Conservation (phyloP, 2,888 invertebrate genomes). For the Aspidiotus rigidus region DNA sequence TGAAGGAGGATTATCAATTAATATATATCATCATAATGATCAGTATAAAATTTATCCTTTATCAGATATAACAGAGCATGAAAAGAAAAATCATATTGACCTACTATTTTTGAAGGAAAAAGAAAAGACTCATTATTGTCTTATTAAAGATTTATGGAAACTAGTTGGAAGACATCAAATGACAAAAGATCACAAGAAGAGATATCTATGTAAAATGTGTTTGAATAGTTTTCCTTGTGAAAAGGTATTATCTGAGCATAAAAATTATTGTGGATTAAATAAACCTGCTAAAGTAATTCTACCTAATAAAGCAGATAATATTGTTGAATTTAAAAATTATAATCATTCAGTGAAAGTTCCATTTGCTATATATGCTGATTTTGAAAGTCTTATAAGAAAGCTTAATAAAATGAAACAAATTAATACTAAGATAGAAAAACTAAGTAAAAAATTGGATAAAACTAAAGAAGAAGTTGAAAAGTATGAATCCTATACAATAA, state of each 20-base stretch:
- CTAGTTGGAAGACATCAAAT: slow-evolving; percentile 9
- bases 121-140: slow-evolving; percentile 9
- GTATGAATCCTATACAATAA: slow-evolving; percentile 6
- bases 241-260: slow-evolving; percentile 10
- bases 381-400: slow-evolving; percentile 5
- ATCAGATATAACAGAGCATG: slow-evolving; percentile 17
- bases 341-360: slow-evolving; percentile 9
- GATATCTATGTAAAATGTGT: slow-evolving; percentile 16
- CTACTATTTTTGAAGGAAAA: slow-evolving; percentile 7
- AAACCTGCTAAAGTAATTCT: slow-evolving; percentile 12
- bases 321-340: slow-evolving; percentile 14
- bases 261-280: slow-evolving; percentile 13
- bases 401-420: slow-evolving; percentile 6
- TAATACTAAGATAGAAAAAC: slow-evolving; percentile 1
- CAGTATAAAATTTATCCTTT: slow-evolving; percentile 9
- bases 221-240: slow-evolving; percentile 8
- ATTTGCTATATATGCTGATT: slow-evolving; percentile 11
- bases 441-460: neutral
- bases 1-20: slow-evolving; percentile 20
- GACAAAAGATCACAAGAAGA: slow-evolving; percentile 16
- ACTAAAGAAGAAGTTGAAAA: neutral
- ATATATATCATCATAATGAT: slow-evolving; percentile 15
- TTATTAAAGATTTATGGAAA: slow-evolving; percentile 19
- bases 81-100: slow-evolving; percentile 18
- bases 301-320: slow-evolving; percentile 7